phyloP scores from a whole-genome alignment of 2,797 vertebrate genomes.

The Etheostoma perlongum region DNA sequence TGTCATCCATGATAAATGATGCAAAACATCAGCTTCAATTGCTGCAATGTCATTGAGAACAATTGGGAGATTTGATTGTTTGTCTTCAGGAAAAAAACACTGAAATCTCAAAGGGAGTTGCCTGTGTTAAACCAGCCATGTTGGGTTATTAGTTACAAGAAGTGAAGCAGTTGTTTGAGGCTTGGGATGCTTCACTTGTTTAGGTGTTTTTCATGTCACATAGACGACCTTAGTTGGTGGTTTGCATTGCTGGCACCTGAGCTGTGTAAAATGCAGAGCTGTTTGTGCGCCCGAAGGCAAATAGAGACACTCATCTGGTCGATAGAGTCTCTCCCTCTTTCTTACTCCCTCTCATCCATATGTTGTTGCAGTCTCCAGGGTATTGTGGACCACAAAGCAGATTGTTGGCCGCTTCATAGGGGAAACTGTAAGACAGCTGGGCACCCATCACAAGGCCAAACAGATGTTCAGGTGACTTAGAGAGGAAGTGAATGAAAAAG shows the following conservation, averaged over 20 bases:
- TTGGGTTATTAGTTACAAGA: constrained; percentile 41
- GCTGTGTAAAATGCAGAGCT: constrained; percentile 57
- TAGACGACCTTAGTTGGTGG: constrained; percentile 50
- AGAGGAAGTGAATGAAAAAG: constrained; percentile 57
- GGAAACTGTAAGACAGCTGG: constrained; percentile 79
- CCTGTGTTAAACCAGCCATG: constrained; percentile 48
- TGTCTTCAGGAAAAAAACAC: constrained; percentile 3
- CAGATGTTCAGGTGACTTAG: constrained; percentile 81
- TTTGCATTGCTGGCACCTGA: constrained; percentile 61
- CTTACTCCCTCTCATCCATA: constrained; percentile 71
- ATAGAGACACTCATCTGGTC: constrained; percentile 68
- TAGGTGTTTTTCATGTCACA: constrained; percentile 39
- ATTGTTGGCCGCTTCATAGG: constrained; percentile 76
- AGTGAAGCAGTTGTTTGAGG: constrained; percentile 31
- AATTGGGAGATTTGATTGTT: constrained; percentile 23
- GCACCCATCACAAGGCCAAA: constrained; percentile 77
- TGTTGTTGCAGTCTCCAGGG: constrained; percentile 70
- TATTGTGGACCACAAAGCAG: constrained; percentile 74
- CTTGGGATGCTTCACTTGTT: constrained; percentile 32
- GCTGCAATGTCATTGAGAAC: constrained; percentile 25
- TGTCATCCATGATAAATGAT: constrained; percentile 36
- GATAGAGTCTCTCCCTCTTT: constrained; percentile 44
- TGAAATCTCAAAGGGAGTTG: background rate
- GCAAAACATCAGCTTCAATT: constrained; percentile 16
- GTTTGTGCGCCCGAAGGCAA: constrained; percentile 68